Percentiles rank a stretch among this genome's conserved stretches.
Evolutionary conservation across 2,797 vertebrate species (phyloP).

Genomic region (Oceanodroma leucorhoa): DNA sequence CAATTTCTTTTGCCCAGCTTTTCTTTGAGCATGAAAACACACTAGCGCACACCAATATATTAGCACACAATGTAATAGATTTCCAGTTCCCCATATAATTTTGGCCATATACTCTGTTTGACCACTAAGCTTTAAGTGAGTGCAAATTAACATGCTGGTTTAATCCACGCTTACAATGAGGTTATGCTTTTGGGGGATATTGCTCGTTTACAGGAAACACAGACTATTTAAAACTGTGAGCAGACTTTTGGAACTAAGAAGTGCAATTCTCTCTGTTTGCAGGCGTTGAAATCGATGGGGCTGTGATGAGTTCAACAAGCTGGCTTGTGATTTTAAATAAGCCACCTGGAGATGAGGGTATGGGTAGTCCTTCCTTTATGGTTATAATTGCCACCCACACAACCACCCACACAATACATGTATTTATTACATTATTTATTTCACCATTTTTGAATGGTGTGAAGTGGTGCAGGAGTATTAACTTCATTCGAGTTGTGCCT

Average conservation of each 20-base stretch:
- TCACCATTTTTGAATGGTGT: neutral
- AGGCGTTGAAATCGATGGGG: neutral
- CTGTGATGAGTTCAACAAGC: neutral
- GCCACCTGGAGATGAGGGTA: neutral
- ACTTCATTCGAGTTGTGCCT: neutral
- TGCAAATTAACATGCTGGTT: neutral
- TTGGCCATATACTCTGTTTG: neutral
- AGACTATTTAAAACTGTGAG: neutral
- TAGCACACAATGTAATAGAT: neutral
- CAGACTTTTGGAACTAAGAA: neutral
- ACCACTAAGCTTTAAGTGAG: neutral
- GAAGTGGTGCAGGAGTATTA: neutral
- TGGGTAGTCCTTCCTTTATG: neutral
- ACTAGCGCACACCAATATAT: neutral
- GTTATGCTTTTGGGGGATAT: neutral
- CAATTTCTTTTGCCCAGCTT: neutral
- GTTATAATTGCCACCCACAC: neutral
- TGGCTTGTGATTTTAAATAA: neutral
- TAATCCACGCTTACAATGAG: neutral
- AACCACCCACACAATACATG: neutral
- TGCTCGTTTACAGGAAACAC: neutral
- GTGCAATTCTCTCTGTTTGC: neutral
- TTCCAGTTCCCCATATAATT: neutral
- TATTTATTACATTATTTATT: neutral
- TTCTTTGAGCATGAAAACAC: neutral